Base-by-base conservation (phyloP, 2,113 vertebrate genomes). In the Apistogramma diplotaenia region DNA sequence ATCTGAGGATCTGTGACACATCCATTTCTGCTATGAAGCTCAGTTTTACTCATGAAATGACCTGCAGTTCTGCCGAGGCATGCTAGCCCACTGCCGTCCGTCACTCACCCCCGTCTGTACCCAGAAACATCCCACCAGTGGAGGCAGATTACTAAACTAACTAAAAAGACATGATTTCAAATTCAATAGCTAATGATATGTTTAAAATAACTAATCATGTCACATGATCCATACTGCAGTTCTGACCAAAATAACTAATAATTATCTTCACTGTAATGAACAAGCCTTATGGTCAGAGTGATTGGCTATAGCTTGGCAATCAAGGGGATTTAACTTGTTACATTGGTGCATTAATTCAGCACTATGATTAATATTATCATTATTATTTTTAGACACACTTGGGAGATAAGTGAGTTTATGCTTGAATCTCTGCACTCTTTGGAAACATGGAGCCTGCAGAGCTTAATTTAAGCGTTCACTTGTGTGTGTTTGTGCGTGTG, bases 11-110 rank as follows among this genome's bases (percentile, higher is more conserved):
- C 4, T 6, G 15, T 6, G 15, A 33, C 33, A 33, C 6, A 65
- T 43, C 8, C 37, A 43, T 65, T 43, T 65, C 25, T 46, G 13
- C 37, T 15, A 43, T 1, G 21, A 25, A 43, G 37, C 3, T 65
- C 61, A 21, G 16, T 25, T 43, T 65, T 21, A 29, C 29, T 29
- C 29, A 29, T 5, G 5, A 5, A 5, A 29, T 29, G 29, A 3
- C 29, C 3, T 29, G 29, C 29, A 29, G 29, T 29, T 29, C 29
- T 3, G 29, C 3, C 29, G 29, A 29, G 29, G 29, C 29, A 29
- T 29, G 29, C 29, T 65, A 35, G 1, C 3, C 4, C 13, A 6
- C 60, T 0, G 4, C 16, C 1, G 35, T 13, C 0, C 21, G 3
- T 13, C n/a, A 65, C 35, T 10, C 35, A 43, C 13, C 8, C 35